Base-by-base conservation (phyloP, 2,113 vertebrate genomes). In the Zosterops japonicus region DNA sequence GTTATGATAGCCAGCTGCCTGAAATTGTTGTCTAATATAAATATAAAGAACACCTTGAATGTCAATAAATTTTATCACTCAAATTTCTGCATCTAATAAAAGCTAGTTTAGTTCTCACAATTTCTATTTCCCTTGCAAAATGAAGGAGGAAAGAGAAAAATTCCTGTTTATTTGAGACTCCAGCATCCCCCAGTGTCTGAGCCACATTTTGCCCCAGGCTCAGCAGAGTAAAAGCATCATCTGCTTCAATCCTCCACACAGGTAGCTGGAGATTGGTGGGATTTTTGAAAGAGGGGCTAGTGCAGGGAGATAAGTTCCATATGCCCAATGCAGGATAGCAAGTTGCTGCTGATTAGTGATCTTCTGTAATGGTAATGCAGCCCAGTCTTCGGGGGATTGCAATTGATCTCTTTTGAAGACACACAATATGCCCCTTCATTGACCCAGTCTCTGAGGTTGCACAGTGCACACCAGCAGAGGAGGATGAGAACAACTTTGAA, bases 311-410 rank as follows among this genome's bases (percentile, higher is more conserved):
- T 89, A 89, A 89, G 42, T 85, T 93, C 87, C 87, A 93, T 77
- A 77, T 69, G 84, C 90, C 84, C 60, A n/a, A 6, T 41, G 93
- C 67, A 3, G 3, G 69, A 80, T 0, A 83, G 88, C 84, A 83
- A 92, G 85, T 95, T 87, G 90, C 71, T 90, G 31, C 92, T 93
- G 90, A 85, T 95, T 83, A 90, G 82, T 33, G 87, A 83, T 95
- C 84, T 42, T 94, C 55, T 94, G 79, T 94, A 60, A 96, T 81
- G 85, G 93, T 47, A 92, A 95, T 89, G 85, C 90, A 93, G 68
- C 59, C 52, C 12, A 60, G 82, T 64, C 85, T 92, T 87, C 50
- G 35, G 85, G 70, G 88, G 49, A 92, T 82, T 93, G 82, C 83
- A 92, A 35, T 35, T 93, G 85, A 95, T 96, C 76, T 94, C 71